Conservation (phyloP, 2,113 vertebrate genomes). For the Xenotilapia longispinis region DNA sequence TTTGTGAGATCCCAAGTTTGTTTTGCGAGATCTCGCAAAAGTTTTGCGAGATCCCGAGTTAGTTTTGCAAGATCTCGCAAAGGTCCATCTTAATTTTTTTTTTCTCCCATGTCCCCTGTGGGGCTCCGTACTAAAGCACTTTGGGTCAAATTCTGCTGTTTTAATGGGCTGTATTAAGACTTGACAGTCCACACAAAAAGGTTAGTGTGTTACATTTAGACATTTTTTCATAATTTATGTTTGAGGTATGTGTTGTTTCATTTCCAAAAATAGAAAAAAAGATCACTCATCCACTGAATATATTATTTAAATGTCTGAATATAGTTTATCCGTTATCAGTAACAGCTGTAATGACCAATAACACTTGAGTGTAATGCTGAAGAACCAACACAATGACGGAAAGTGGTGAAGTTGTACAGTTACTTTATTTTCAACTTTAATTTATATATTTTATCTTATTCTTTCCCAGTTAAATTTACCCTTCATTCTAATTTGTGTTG, state of each 20-base stretch:
- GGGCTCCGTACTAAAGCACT: neutral
- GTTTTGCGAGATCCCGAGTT: too few relatives aligned
- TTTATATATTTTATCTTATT: too few relatives aligned
- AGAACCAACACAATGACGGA: neutral
- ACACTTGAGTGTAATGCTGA: neutral
- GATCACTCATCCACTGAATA: neutral
- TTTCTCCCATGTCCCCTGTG: too few relatives aligned
- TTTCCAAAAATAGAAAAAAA: neutral
- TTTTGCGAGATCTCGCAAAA: too few relatives aligned
- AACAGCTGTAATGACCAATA: neutral
- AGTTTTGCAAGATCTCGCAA: too few relatives aligned
- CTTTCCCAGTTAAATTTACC: too few relatives aligned
- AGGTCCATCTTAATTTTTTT: too few relatives aligned
- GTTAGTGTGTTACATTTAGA: neutral
- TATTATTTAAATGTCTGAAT: neutral
- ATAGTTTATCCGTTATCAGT: neutral
- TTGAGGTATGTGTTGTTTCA: neutral
- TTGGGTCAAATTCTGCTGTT: neutral
- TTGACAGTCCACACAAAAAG: neutral
- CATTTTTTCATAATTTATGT: neutral
- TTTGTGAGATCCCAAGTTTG: too few relatives aligned
- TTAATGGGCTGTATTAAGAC: neutral
- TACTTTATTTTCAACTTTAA: too few relatives aligned
- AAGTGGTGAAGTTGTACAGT: neutral
- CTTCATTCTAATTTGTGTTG: too few relatives aligned